Percentiles rank a stretch among this genome's conserved stretches.
These are phyloP conservation scores for Pangasius djambal DNA, from an alignment of 2,797 vertebrate genomes.

Conservation along the genomic window DNA sequence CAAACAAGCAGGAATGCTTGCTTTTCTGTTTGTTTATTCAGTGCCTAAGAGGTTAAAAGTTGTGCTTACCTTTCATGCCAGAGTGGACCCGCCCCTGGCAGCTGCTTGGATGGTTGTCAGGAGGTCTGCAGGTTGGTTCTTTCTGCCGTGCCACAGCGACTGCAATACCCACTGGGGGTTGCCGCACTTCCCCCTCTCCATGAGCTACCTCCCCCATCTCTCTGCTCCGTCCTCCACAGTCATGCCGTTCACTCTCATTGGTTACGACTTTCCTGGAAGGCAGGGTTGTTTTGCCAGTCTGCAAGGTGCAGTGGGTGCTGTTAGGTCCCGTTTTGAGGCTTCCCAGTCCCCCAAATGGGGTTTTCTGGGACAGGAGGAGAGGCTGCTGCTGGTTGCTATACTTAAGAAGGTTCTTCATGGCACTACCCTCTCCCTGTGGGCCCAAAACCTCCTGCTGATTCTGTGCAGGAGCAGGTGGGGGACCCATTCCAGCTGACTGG, in stretches of 20 bases:
- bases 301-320: slow-evolving; percentile 85
- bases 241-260: slow-evolving; percentile 82
- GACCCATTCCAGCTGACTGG: slow-evolving; percentile 64
- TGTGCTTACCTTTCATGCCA: slow-evolving; percentile 75
- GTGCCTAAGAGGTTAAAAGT: slow-evolving; percentile 35
- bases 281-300: slow-evolving; percentile 78
- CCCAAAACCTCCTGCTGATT: slow-evolving; percentile 72
- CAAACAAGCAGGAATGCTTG: slow-evolving; percentile 45
- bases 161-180: slow-evolving; percentile 93
- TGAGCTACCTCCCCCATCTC: slow-evolving; percentile 78
- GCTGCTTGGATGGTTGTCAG: slow-evolving; percentile 73
- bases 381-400: slow-evolving; percentile 91
- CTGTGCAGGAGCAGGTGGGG: slow-evolving; percentile 71
- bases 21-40: slow-evolving; percentile 31
- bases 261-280: slow-evolving; percentile 78
- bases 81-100: slow-evolving; percentile 80
- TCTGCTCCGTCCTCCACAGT: slow-evolving; percentile 85
- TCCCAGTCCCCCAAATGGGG: slow-evolving; percentile 86
- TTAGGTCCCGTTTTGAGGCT: slow-evolving; percentile 86
- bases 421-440: slow-evolving; percentile 84
- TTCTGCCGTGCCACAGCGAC: slow-evolving; percentile 93
- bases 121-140: slow-evolving; percentile 82
- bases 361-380: slow-evolving; percentile 87
- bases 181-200: slow-evolving; percentile 88
- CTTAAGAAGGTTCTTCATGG: slow-evolving; percentile 94